These are phyloP conservation scores for Caranx melampygus DNA, from an alignment of 2,113 vertebrate species.

Conservation along the genomic window DNA sequence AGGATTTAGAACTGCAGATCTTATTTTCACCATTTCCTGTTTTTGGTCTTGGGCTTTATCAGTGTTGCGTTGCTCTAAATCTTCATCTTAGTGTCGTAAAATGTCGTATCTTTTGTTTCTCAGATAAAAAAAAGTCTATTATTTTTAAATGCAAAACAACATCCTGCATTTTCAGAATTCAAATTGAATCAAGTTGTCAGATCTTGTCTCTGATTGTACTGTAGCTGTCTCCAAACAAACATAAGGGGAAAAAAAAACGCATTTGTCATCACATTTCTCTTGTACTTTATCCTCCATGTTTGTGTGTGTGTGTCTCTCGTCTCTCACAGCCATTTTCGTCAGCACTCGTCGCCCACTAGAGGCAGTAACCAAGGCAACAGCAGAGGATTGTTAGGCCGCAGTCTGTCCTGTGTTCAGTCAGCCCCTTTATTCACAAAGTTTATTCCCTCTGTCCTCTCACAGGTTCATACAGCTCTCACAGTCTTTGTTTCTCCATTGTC, in stretches of 20 bases:
- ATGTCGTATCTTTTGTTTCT: not conserved
- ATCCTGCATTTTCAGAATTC: not conserved
- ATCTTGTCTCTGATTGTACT: not conserved
- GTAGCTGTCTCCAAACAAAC: not conserved
- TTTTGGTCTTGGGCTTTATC: not conserved
- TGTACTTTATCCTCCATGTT: conserved; percentile 28
- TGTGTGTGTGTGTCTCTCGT: conserved; percentile 10
- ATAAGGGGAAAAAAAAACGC: not conserved
- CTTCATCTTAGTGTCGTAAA: not conserved
- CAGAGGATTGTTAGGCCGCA: conserved; percentile 40
- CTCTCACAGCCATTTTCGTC: conserved; percentile 36
- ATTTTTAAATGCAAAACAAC: conserved; percentile 6
- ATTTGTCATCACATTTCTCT: conserved; percentile 14
- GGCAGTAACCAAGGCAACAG: conserved; percentile 72
- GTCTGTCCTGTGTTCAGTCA: conserved; percentile 45
- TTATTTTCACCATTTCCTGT: not conserved
- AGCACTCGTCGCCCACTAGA: conserved; percentile 46
- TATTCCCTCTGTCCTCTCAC: conserved; percentile 24
- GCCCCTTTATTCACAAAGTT: conserved; percentile 54
- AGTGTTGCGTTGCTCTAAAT: not conserved
- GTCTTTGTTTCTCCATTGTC: not conserved
- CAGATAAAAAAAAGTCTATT: too few species aligned
- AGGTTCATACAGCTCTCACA: conserved; percentile 26
- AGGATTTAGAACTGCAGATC: conserved; percentile 13
- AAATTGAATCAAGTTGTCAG: not conserved